phyloP scores from a whole-genome alignment of 2,797 vertebrate genomes.

The Muscicapa comitata region DNA sequence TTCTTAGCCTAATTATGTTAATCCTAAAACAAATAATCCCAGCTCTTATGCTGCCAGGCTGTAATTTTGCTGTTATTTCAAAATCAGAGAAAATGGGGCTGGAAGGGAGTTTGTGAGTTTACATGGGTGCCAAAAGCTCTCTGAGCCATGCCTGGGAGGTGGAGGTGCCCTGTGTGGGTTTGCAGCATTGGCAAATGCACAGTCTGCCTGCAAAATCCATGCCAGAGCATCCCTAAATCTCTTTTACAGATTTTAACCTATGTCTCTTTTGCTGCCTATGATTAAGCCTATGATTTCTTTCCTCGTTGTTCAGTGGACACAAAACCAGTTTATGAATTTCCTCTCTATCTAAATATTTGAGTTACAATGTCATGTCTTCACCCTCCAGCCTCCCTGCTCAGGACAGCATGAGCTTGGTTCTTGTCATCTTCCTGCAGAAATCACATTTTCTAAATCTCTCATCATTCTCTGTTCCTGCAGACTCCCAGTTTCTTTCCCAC shows the following conservation, averaged over 20 bases:
- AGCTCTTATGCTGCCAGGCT: constrained; percentile 1
- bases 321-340: not conserved
- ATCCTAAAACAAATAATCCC: constrained; percentile 46
- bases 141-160: rapidly evolving
- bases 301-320: rapidly evolving
- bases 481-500: rapidly evolving
- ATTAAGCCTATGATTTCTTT: not conserved
- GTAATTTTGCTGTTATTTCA: constrained; percentile 37
- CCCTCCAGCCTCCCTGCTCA: not conserved
- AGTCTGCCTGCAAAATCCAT: not conserved
- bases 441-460: not conserved
- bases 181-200: not conserved
- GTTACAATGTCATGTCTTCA: not conserved
- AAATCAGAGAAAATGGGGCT: constrained; percentile 6
- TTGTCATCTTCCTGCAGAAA: not conserved
- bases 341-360: not conserved
- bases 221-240: not conserved
- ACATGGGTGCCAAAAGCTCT: not conserved
- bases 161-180: not conserved
- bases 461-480: not conserved
- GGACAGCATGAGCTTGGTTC: not conserved
- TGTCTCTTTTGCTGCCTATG: not conserved
- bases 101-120: not conserved
- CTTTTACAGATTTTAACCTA: not conserved
- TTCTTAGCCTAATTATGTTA: constrained; percentile 35